Conservation (phyloP, 92 coral and sea anemone species). For the Zoanthus sociatus region DNA sequence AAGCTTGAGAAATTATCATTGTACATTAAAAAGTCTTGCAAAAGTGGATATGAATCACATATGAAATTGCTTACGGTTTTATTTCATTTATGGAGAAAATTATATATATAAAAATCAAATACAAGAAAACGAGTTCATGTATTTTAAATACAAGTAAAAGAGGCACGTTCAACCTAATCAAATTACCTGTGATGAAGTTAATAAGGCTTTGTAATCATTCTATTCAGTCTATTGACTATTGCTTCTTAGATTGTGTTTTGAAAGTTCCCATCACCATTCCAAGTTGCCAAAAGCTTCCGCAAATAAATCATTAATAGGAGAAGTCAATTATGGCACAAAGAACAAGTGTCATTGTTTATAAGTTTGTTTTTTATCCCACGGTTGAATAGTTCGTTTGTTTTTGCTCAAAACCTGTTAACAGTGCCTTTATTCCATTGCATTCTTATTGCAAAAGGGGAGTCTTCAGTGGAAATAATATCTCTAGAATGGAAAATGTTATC, state of each 20-base stretch:
- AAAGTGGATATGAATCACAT: too few species aligned
- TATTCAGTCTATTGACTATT: background rate
- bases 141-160: background rate
- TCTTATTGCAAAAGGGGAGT: too few species aligned
- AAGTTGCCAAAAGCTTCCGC: background rate
- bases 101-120: too few species aligned
- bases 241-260: background rate
- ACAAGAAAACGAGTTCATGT: too few species aligned
- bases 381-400: constrained; percentile 26
- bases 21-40: too few species aligned
- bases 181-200: background rate
- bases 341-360: constrained; percentile 39
- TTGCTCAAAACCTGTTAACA: constrained; percentile 26
- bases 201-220: background rate
- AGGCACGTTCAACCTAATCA: background rate
- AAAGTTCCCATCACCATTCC: constrained; percentile 3
- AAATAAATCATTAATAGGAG: constrained; percentile 30
- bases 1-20: too few species aligned
- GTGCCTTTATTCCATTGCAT: too few species aligned
- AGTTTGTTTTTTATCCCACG: constrained; percentile 7
- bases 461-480: too few species aligned
- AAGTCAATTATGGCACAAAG: background rate
- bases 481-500: too few species aligned
- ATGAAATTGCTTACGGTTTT: too few species aligned
- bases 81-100: too few species aligned